These are phyloP conservation scores for Lycia hirtaria DNA, from an alignment of 2,888 invertebrate genomes.

Conservation along the genomic window DNA sequence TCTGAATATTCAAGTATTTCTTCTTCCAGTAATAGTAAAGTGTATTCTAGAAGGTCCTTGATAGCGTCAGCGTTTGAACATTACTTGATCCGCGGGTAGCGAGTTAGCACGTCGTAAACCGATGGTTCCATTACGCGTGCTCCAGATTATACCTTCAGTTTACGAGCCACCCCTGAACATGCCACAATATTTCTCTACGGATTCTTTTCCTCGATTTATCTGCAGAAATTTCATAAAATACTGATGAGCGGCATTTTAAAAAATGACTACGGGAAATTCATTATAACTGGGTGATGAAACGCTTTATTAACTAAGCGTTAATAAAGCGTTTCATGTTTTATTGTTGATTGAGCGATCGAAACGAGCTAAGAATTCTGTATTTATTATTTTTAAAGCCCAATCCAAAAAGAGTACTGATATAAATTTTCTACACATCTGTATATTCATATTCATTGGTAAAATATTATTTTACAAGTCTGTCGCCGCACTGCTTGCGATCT, in stretches of 20 bases:
- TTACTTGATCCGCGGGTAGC: slow-evolving; percentile 65
- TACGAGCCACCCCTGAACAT: slow-evolving; percentile 51
- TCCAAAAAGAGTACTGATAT: no score
- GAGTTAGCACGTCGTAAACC: slow-evolving; percentile 77
- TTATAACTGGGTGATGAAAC: not conserved
- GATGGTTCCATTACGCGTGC: slow-evolving; percentile 68
- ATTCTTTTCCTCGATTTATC: slow-evolving; percentile 36
- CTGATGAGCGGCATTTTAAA: not conserved
- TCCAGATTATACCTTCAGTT: slow-evolving; percentile 61
- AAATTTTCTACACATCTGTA: no score
- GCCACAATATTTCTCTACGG: slow-evolving; percentile 53
- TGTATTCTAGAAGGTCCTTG: slow-evolving; percentile 66
- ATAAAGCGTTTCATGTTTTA: no score
- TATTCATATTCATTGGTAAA: no score
- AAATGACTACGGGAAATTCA: not conserved
- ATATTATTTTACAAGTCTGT: no score
- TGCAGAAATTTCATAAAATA: slow-evolving; percentile 5
- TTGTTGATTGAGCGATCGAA: no score
- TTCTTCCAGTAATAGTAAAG: slow-evolving; percentile 51
- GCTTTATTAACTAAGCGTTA: no score
- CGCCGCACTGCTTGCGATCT: no score
- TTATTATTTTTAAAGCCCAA: no score
- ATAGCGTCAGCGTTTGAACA: slow-evolving; percentile 69
- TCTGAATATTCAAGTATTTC: slow-evolving; percentile 35
- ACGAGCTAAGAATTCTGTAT: no score